These are phyloP conservation scores for Manacus vitellinus DNA, from an alignment of 2,113 vertebrate genomes.

Conservation along the genomic window DNA sequence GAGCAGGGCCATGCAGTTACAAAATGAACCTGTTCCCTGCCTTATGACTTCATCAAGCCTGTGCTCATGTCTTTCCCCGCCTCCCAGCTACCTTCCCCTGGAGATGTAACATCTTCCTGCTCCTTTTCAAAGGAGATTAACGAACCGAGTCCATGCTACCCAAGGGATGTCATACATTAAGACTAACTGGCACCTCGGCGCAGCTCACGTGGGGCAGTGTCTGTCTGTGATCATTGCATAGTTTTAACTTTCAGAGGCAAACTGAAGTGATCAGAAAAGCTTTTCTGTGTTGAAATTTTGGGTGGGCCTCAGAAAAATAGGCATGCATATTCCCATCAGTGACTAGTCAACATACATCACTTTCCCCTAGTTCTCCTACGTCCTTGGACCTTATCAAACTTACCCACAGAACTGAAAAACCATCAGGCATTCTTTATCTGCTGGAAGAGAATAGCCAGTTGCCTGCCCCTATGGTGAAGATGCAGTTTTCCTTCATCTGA, in stretches of 20 bases:
- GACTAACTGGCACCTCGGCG: neutral
- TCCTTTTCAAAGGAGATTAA: neutral
- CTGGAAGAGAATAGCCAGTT: neutral
- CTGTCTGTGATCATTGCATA: fast-evolving
- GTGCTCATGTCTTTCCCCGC: neutral
- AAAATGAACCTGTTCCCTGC: neutral
- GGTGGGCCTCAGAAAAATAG: neutral
- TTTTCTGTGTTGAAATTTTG: neutral
- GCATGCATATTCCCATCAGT: neutral
- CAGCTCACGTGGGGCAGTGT: neutral
- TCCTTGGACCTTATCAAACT: neutral
- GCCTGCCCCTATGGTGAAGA: neutral
- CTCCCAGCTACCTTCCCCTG: neutral
- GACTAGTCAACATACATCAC: neutral
- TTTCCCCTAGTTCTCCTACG: neutral
- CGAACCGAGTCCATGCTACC: fast-evolving
- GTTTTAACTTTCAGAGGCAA: neutral
- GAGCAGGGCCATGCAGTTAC: neutral
- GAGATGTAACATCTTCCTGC: neutral
- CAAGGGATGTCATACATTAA: neutral
- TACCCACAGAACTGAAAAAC: neutral
- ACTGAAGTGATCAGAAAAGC: neutral
- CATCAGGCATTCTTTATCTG: fast-evolving
- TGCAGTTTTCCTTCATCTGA: neutral
- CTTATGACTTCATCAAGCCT: neutral